phyloP scores from a whole-genome alignment of 2,888 invertebrate genomes.

The Coleophora deauratella region DNA sequence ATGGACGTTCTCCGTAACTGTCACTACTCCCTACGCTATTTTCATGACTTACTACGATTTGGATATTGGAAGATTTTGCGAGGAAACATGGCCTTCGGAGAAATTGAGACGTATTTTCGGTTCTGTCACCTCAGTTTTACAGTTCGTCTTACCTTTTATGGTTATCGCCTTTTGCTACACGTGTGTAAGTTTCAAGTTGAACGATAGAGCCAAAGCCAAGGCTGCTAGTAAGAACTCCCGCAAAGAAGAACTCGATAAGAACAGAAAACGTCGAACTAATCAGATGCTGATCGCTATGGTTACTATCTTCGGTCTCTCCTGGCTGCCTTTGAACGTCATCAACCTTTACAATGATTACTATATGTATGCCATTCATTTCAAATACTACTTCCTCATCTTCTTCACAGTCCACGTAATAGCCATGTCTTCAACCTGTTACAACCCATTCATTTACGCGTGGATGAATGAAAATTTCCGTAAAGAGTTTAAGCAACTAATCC shows the following conservation, averaged over 20 bases:
- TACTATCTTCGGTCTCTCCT: conserved; percentile 95
- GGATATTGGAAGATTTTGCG: conserved; percentile 77
- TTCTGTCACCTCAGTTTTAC: conserved; percentile 88
- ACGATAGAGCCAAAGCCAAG: conserved; percentile 86
- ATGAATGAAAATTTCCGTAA: conserved; percentile 97
- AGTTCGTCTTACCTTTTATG: conserved; percentile 95
- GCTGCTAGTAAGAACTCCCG: conserved; percentile 89
- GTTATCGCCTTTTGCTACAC: conserved; percentile 96
- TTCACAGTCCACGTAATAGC: conserved; percentile 93
- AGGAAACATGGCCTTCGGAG: conserved; percentile 93
- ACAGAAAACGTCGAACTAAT: conserved; percentile 92
- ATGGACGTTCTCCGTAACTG: conserved; percentile 90
- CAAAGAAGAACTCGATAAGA: conserved; percentile 91
- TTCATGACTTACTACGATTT: conserved; percentile 80
- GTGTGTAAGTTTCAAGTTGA: conserved; percentile 90
- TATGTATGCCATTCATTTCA: conserved; percentile 81
- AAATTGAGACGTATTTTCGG: conserved; percentile 87
- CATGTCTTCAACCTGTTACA: conserved; percentile 97
- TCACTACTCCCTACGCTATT: conserved; percentile 93
- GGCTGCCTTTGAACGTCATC: conserved; percentile 93
- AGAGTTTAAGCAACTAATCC: conserved; percentile 88
- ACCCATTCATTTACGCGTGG: conserved; percentile 98
- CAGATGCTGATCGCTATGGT: conserved; percentile 99
- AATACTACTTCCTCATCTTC: conserved; percentile 90
- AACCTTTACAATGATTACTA: conserved; percentile 91